Percentiles rank a stretch among this genome's conserved stretches.
These are phyloP conservation scores for Tachuris rubrigastra DNA, from an alignment of 2,113 vertebrate genomes.

Conservation along the genomic window DNA sequence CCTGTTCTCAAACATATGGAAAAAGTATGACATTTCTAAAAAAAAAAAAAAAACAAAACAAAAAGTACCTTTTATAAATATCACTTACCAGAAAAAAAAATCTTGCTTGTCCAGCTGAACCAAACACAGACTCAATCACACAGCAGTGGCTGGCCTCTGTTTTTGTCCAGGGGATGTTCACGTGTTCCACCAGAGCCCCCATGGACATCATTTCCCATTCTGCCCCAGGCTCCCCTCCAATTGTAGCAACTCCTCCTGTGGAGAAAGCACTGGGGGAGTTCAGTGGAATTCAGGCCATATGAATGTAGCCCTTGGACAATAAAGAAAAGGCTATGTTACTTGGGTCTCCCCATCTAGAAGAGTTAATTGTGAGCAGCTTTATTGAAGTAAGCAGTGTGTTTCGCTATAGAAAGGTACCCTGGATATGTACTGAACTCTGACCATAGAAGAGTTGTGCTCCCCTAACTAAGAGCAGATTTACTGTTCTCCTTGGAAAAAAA, in stretches of 20 bases:
- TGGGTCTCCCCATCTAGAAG: conserved; percentile 36
- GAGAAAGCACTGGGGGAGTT: neutral
- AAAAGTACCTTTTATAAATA: neutral
- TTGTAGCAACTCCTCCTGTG: neutral
- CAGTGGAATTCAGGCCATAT: neutral
- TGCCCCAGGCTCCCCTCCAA: neutral
- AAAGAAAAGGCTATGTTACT: neutral
- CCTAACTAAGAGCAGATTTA: conserved; percentile 53
- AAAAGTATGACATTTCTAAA: neutral
- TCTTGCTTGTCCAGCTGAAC: neutral
- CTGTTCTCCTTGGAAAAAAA: conserved; percentile 61
- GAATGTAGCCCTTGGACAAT: neutral
- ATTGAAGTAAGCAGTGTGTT: neutral
- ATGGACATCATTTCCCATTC: neutral
- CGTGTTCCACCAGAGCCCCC: neutral
- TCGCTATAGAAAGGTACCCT: neutral
- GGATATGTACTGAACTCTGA: neutral
- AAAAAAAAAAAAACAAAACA: neutral
- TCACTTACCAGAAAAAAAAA: neutral
- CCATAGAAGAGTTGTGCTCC: neutral
- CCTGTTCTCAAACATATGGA: neutral
- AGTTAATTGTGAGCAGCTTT: conserved; percentile 30
- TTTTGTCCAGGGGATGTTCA: neutral
- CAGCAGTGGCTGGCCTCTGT: neutral
- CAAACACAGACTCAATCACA: neutral